Evolutionary conservation across 92 coral and sea anemone genomes (phyloP).

Genomic region (Desmophyllum pertusum): DNA sequence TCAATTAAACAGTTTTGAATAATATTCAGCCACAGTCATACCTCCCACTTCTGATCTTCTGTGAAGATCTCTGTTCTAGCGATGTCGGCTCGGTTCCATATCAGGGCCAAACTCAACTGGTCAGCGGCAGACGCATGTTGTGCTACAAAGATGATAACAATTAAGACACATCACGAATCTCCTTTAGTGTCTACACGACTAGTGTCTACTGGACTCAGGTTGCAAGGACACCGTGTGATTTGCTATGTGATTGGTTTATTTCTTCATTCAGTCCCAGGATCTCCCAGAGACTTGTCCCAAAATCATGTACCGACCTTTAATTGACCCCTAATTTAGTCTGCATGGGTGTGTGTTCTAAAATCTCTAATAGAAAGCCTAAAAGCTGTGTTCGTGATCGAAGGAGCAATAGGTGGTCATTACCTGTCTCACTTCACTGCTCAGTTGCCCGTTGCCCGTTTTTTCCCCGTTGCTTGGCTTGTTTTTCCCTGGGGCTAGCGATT

Average conservation of each 20-base stretch:
- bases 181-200: no score
- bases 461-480: background rate
- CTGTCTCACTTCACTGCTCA: background rate
- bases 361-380: no score
- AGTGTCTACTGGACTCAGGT: no score
- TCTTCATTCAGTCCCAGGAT: no score
- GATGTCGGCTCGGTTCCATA: conserved; percentile 92
- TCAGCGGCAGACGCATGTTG: conserved; percentile 87
- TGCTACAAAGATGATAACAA: conserved; percentile 62
- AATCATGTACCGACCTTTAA: no score
- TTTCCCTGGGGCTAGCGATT: no score
- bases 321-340: no score
- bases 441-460: background rate
- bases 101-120: conserved; percentile 83
- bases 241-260: background rate
- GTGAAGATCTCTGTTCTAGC: conserved; percentile 85
- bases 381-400: no score
- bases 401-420: background rate
- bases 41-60: conserved; percentile 86
- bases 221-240: background rate
- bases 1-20: background rate
- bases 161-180: no score
- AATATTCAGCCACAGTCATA: conserved; percentile 4
- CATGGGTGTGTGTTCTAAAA: no score
- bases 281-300: no score